These are phyloP conservation scores for Pitangus sulphuratus DNA, from an alignment of 2,797 vertebrate species.

Conservation along the genomic window DNA sequence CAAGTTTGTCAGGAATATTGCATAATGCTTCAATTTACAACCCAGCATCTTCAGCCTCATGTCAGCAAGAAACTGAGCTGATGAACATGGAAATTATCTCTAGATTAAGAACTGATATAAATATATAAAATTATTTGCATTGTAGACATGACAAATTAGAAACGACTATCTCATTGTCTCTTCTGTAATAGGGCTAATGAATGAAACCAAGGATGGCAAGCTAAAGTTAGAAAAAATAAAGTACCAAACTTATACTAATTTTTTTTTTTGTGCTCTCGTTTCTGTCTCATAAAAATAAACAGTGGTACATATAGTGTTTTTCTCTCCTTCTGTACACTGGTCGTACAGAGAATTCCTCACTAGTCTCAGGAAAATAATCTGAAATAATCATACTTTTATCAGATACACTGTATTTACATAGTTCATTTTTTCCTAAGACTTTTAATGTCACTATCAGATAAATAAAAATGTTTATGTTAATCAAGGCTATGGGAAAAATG, in stretches of 20 bases:
- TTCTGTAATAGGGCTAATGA: neutral
- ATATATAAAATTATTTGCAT: neutral
- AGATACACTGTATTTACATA: neutral
- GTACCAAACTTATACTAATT: rapidly evolving
- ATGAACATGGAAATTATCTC: neutral
- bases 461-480: neutral
- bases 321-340: neutral
- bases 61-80: neutral
- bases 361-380: neutral
- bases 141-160: neutral
- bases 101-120: neutral
- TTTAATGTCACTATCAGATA: neutral
- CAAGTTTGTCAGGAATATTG: neutral
- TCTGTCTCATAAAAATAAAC: neutral
- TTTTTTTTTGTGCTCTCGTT: neutral
- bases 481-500: neutral
- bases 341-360: neutral
- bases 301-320: neutral
- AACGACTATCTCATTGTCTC: neutral
- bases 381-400: neutral
- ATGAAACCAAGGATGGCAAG: neutral
- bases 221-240: neutral
- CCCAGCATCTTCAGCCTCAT: neutral
- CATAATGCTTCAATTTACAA: neutral
- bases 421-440: neutral